phyloP scores from a whole-genome alignment of 2,113 vertebrate genomes.

The Mustelus asterias region DNA sequence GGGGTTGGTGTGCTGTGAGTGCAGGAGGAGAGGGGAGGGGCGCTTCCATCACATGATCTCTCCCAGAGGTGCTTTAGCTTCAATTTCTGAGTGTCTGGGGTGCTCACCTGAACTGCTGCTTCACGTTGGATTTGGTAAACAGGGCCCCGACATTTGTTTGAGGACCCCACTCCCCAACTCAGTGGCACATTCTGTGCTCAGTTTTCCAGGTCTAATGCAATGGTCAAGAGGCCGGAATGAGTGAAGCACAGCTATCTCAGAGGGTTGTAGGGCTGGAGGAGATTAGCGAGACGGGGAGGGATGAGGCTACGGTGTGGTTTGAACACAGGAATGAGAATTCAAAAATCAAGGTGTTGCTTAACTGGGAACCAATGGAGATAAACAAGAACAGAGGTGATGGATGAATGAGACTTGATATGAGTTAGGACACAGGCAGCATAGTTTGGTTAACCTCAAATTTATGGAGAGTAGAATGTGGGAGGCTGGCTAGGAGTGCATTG shows the following conservation, averaged over 20 bases:
- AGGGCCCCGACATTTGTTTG: neutral
- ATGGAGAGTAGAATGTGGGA: neutral
- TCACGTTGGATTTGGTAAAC: neutral
- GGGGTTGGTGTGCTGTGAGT: too few relatives aligned
- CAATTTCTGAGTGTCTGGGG: neutral
- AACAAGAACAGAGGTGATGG: too few relatives aligned
- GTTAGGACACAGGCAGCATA: neutral
- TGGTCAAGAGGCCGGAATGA: too few relatives aligned
- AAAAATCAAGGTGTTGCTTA: too few relatives aligned
- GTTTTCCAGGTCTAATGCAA: neutral
- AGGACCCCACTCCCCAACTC: neutral
- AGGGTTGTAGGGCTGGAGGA: too few relatives aligned
- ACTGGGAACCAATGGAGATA: too few relatives aligned
- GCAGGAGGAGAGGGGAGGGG: too few relatives aligned
- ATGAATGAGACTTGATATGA: neutral
- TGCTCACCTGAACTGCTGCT: neutral
- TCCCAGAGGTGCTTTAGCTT: neutral
- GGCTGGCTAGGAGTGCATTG: neutral
- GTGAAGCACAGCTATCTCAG: too few relatives aligned
- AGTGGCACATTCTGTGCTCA: neutral
- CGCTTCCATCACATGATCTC: neutral
- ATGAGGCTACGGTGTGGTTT: too few relatives aligned
- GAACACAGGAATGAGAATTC: too few relatives aligned
- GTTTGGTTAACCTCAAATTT: too few relatives aligned
- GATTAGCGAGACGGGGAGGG: too few relatives aligned